Conservation (phyloP, 2,888 invertebrate genomes). For the Mythimna pallens region DNA sequence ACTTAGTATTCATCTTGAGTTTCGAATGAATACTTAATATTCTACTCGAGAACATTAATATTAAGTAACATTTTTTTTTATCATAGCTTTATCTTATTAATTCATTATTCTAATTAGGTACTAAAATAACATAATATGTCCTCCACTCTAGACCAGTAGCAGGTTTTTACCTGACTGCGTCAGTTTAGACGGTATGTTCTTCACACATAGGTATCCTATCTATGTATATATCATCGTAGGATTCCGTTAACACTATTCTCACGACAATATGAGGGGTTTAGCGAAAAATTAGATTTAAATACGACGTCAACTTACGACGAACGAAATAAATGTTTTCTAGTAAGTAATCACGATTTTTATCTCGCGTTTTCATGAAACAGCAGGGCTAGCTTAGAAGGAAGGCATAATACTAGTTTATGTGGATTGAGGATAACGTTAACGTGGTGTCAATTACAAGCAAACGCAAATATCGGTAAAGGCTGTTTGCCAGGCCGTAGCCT, state of each 20-base stretch:
- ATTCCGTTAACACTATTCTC: neutral
- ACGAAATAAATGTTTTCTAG: neutral
- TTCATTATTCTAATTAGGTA: slow-evolving; percentile 6
- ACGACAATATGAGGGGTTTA: neutral
- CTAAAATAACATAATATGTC: slow-evolving; percentile 1
- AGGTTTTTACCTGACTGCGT: neutral
- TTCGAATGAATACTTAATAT: slow-evolving; percentile 48
- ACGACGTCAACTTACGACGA: neutral
- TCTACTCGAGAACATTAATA: slow-evolving; percentile 27
- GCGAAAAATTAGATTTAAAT: no score
- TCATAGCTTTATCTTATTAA: slow-evolving; percentile 28
- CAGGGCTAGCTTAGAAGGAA: neutral
- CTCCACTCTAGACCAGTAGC: neutral
- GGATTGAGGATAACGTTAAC: slow-evolving; percentile 7
- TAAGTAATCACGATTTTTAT: neutral
- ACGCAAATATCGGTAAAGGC: slow-evolving; percentile 11
- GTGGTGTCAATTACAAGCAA: slow-evolving; percentile 8
- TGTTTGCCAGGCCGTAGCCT: slow-evolving; percentile 39
- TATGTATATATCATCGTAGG: neutral
- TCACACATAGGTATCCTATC: no score
- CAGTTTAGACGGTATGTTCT: no score
- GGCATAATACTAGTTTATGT: neutral
- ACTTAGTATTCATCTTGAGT: slow-evolving; percentile 49
- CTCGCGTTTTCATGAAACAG: neutral
- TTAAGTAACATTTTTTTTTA: slow-evolving; percentile 29